Evolutionary conservation across 1,140 invertebrate genomes (phyloP).

Genomic region (Reticulitermes speratus): DNA sequence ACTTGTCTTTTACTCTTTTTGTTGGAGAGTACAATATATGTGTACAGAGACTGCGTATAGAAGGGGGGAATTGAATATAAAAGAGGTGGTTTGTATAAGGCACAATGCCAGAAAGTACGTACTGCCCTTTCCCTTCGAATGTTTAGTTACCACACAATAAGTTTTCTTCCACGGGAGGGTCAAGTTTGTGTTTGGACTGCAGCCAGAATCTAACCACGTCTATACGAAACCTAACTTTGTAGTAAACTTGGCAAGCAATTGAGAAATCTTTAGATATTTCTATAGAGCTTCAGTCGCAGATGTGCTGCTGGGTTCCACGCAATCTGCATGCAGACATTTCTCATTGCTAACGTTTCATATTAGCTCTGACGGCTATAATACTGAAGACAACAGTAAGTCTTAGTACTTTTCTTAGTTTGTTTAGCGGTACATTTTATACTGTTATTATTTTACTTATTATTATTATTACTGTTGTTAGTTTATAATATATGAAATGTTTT

Average conservation of each 20-base stretch:
- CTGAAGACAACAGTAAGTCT: too few species aligned
- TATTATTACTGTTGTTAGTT: too few species aligned
- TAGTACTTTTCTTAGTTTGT: too few species aligned
- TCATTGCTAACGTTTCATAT: too few species aligned
- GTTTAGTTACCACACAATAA: constrained; percentile 12
- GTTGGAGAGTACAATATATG: not conserved
- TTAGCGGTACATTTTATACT: too few species aligned
- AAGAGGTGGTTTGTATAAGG: not conserved
- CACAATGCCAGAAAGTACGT: not conserved
- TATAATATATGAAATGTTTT: too few species aligned
- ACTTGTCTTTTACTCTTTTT: not conserved
- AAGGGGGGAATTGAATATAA: not conserved
- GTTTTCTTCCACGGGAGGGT: not conserved
- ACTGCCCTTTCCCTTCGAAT: not conserved
- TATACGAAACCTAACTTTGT: not conserved
- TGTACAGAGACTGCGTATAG: not conserved
- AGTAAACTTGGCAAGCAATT: constrained; percentile 3
- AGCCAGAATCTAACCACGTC: not conserved
- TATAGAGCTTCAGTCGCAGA: not conserved
- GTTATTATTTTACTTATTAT: too few species aligned
- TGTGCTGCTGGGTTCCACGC: not conserved
- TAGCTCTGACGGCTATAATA: too few species aligned
- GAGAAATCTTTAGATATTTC: not conserved
- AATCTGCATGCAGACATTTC: not conserved
- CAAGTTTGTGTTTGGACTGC: not conserved